Evolutionary conservation across 2,113 vertebrate genomes (phyloP), one percentile per base, ranked within the genome.

Genomic region (Orthonyx spaldingii): DNA sequence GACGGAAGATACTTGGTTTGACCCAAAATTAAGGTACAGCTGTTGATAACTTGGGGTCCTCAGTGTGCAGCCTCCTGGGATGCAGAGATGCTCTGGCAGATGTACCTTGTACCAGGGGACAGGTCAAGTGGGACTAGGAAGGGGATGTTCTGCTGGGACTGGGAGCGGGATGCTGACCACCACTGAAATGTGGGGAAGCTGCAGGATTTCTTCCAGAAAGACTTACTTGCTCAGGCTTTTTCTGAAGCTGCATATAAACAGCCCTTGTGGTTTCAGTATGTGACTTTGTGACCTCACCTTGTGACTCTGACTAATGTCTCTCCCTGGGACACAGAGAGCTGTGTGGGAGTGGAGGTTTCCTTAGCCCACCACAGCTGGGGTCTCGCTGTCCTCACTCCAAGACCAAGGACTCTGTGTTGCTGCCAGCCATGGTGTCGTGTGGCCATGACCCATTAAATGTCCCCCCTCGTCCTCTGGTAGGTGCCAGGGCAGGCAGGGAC

Each of bases 401-500:
- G 65, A 55, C 13, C 74, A 7, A 47, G 41, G 55, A 5, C 18
- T 27, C n/a, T 16, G 8, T 0, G 4, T 8, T 42, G 55, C 50
- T 1, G 4, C 22, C 24, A 52, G 56, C 69, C 0, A 0, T 9
- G 37, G 33, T 5, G 4, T 17, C 0, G 0, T 10, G 72, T 32
- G 21, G 41, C 44, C 55, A 9, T 3, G 11, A 30, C 57, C 18
- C 30, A 4, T 6, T 20, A 7, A 37, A 37, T 0, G 1, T n/a
- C 16, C 12, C 30, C 16, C 11, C 27, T 50, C 0, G 0, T 8
- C 3, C 19, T 32, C 35, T n/a, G 3, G 4, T n/a, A 61, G 42
- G 46, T 30, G 28, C 13, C 9, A 6, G 53, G 22, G 30, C 0
- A 0, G 42, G 10, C 61, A 71, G 39, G 19, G 37, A 70, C 41